Evolutionary conservation across 2,888 invertebrate species (phyloP).

Genomic region (Dusona sp.): DNA sequence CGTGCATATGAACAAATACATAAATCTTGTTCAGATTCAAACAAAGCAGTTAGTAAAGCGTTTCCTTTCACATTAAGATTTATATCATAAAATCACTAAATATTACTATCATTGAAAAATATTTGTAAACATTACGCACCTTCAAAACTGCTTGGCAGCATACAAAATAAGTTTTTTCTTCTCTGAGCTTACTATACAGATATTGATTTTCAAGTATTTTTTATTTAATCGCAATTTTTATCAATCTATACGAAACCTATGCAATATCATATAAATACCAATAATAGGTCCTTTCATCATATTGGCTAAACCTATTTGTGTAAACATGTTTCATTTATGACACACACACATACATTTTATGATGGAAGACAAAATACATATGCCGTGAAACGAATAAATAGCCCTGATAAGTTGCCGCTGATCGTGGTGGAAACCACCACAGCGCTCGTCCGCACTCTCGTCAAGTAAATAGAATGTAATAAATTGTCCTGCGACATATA

Average conservation of each 20-base stretch:
- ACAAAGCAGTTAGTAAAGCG: not conserved
- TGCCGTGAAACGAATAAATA: conserved; percentile 71
- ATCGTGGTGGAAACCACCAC: too few relatives aligned
- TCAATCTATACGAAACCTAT: too few relatives aligned
- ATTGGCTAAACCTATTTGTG: not conserved
- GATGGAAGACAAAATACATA: not conserved
- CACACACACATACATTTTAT: not conserved
- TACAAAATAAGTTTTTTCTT: not conserved
- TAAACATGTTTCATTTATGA: not conserved
- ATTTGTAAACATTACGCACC: not conserved
- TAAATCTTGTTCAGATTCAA: not conserved
- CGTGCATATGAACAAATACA: not conserved
- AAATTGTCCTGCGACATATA: too few relatives aligned
- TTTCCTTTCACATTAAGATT: not conserved
- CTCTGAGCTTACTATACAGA: not conserved
- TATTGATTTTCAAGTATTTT: too few relatives aligned
- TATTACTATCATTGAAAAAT: not conserved
- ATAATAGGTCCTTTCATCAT: not conserved
- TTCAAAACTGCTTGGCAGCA: too few relatives aligned
- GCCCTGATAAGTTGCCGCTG: conserved; percentile 75
- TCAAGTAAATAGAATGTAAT: too few relatives aligned
- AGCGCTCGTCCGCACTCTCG: too few relatives aligned
- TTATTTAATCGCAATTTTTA: not conserved
- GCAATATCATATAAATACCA: too few relatives aligned
- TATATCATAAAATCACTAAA: not conserved